Conservation (phyloP, 2,888 invertebrate genomes). For the Cantharis nigra region DNA sequence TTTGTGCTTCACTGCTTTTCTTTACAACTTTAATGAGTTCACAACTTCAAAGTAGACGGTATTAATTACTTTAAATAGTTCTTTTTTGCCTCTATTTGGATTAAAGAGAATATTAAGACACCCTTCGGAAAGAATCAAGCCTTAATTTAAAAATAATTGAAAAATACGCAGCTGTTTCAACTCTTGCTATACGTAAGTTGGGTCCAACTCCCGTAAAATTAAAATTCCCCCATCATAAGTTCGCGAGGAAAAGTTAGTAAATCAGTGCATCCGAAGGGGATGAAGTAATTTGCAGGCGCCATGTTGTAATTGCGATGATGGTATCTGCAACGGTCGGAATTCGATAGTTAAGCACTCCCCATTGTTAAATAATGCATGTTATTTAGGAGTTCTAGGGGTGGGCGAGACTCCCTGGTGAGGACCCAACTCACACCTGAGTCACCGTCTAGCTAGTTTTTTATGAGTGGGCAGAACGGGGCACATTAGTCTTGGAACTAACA, state of each 20-base stretch:
- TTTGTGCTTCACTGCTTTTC: conserved; percentile 45
- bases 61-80: conserved; percentile 4
- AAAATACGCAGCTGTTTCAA: conserved; percentile 39
- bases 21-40: conserved; percentile 46
- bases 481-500: conserved; percentile 49
- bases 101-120: background rate
- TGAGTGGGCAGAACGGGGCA: conserved; percentile 45
- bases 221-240: conserved; percentile 42
- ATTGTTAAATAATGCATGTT: conserved; percentile 54
- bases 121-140: conserved; percentile 19
- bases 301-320: conserved; percentile 48
- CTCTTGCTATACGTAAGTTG: conserved; percentile 28
- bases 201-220: conserved; percentile 38
- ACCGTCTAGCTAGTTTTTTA: conserved; percentile 42
- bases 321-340: conserved; percentile 40
- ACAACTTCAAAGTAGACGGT: conserved; percentile 40
- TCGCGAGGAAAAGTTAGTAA: conserved; percentile 34
- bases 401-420: conserved; percentile 43
- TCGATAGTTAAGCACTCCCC: conserved; percentile 44
- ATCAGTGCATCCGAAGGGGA: conserved; percentile 39
- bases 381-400: conserved; percentile 46
- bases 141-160: conserved; percentile 49
- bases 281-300: conserved; percentile 43
- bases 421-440: conserved; percentile 44
- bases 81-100: background rate